These are phyloP conservation scores for Trichopoda pennipes DNA, from an alignment of 2,888 invertebrate genomes.

Conservation along the genomic window DNA sequence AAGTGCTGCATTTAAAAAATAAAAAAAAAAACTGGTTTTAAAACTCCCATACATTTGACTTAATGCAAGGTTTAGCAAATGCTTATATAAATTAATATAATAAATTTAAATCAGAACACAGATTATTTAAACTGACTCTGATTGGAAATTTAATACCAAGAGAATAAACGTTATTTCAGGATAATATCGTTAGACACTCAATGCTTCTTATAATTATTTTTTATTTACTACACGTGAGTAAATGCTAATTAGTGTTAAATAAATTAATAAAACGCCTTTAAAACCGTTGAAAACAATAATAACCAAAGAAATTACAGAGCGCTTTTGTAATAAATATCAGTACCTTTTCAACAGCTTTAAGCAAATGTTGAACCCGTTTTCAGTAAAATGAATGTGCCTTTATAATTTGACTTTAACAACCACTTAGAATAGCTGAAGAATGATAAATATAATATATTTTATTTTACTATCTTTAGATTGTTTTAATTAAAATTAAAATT, in stretches of 20 bases:
- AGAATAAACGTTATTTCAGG: conserved; percentile 12
- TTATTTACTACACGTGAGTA: not conserved
- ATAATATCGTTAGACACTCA: conserved; percentile 5
- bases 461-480: too few species aligned
- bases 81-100: conserved; percentile 24
- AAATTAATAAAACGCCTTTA: conserved; percentile 49
- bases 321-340: not conserved
- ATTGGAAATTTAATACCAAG: not conserved
- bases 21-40: conserved; percentile 26
- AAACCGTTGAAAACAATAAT: conserved; percentile 14
- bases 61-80: conserved; percentile 46
- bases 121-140: conserved; percentile 34
- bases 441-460: too few species aligned
- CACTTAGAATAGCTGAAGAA: too few species aligned
- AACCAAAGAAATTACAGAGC: conserved; percentile 28
- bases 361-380: too few species aligned
- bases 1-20: conserved; percentile 23
- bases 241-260: conserved; percentile 49
- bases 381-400: too few species aligned
- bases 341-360: not conserved
- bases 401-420: too few species aligned
- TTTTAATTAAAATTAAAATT: too few species aligned
- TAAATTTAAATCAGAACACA: conserved; percentile 41
- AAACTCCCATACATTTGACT: conserved; percentile 36
- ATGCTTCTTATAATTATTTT: not conserved